phyloP scores from a whole-genome alignment of 2,113 vertebrate genomes.

The Dasyprocta punctata region DNA sequence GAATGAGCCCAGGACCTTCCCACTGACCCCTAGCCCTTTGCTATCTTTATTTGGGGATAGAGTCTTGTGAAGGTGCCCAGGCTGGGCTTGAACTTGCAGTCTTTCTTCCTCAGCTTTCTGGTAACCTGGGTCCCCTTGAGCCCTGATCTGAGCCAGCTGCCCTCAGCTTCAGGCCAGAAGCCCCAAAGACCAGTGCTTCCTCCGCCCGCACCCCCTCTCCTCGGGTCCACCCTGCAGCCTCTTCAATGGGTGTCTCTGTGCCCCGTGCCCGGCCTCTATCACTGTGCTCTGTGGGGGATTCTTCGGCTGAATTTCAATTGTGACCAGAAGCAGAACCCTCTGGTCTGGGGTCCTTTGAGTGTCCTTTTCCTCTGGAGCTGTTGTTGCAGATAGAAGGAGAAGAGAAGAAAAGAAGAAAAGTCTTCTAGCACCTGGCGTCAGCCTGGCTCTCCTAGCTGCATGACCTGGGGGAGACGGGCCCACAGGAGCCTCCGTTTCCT shows the following conservation, averaged over 20 bases:
- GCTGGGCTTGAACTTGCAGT: neutral
- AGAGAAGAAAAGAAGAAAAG: neutral
- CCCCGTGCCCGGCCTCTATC: too few relatives aligned
- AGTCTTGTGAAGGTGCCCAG: neutral
- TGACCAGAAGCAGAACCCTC: neutral
- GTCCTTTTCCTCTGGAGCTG: neutral
- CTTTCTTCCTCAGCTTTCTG: neutral
- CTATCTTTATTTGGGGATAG: neutral
- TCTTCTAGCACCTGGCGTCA: neutral
- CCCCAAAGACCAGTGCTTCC: too few relatives aligned
- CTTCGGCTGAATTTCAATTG: fast-evolving
- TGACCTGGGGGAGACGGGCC: neutral
- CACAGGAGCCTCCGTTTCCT: neutral
- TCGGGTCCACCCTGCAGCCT: neutral
- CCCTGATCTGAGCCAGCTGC: neutral
- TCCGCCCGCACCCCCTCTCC: neutral
- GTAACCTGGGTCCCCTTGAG: too few relatives aligned
- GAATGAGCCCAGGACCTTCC: neutral
- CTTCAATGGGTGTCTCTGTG: too few relatives aligned
- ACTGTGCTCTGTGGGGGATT: neutral
- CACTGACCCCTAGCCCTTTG: neutral
- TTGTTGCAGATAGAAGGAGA: neutral
- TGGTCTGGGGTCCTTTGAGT: neutral
- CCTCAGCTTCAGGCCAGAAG: neutral
- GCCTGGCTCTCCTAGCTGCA: neutral